These are phyloP conservation scores for Oscheius sp. DNA, from an alignment of 2,888 invertebrate species.

Conservation along the genomic window DNA sequence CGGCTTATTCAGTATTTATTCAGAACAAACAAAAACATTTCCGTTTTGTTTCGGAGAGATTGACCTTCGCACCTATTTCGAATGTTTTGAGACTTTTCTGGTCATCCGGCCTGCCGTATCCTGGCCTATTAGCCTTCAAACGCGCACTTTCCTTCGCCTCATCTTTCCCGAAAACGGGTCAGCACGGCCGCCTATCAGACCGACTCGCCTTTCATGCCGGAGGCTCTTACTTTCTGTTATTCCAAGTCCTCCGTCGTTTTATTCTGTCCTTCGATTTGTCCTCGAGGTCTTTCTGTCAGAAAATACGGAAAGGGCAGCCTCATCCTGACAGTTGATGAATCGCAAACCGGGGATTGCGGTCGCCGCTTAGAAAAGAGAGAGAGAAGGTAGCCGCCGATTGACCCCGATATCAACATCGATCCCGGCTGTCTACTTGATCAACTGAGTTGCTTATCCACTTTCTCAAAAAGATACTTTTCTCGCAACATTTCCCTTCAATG, in stretches of 20 bases:
- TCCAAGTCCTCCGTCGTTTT: neutral
- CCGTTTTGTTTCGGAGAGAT: no score
- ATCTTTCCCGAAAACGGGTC: conserved; percentile 8
- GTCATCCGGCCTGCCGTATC: no score
- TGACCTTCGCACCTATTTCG: no score
- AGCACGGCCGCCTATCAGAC: conserved; percentile 25
- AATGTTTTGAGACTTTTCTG: no score
- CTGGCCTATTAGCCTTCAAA: conserved; percentile 27
- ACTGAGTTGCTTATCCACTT: neutral
- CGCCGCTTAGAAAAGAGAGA: no score
- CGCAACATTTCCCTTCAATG: neutral
- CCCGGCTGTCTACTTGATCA: neutral
- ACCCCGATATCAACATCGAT: conserved; percentile 17
- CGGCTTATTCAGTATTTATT: no score
- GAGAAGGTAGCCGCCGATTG: neutral
- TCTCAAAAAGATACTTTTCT: neutral
- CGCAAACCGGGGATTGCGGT: neutral
- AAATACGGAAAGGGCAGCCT: neutral
- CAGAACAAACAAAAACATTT: no score
- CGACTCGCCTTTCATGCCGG: conserved; percentile 19
- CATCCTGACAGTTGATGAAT: neutral
- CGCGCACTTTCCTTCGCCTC: conserved; percentile 25
- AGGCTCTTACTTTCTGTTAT: neutral
- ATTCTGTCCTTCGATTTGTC: neutral
- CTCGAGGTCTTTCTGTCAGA: neutral